A percentile compares a stretch with the other conserved stretches of the same genome.
Evolutionary conservation across 2,113 vertebrate species (phyloP).

Genomic region (Salvelinus namaycush): DNA sequence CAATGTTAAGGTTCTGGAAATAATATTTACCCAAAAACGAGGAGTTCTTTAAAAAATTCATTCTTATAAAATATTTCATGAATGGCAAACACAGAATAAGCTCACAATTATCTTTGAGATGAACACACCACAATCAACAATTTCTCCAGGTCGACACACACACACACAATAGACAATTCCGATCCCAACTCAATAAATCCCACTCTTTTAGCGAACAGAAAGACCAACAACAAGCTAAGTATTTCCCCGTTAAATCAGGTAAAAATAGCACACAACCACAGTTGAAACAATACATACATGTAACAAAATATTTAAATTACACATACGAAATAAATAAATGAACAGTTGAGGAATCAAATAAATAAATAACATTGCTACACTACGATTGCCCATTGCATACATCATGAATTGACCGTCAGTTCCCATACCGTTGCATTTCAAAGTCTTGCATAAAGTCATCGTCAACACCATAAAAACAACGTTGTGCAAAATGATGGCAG

Average conservation of each 20-base stretch:
- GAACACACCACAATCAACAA: conserved; percentile 49
- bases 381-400: conserved; percentile 73
- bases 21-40: conserved; percentile 55
- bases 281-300: conserved; percentile 39
- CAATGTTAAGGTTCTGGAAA: conserved; percentile 6
- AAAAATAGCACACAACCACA: conserved; percentile 59
- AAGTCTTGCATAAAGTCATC: conserved; percentile 77
- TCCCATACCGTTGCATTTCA: conserved; percentile 62
- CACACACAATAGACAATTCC: not conserved
- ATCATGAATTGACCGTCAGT: conserved; percentile 56
- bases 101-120: conserved; percentile 42
- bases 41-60: conserved; percentile 60
- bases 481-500: conserved; percentile 80
- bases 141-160: conserved; percentile 22
- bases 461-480: conserved; percentile 66
- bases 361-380: conserved; percentile 53
- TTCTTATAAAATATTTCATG: conserved; percentile 69
- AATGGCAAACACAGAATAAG: conserved; percentile 60
- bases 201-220: conserved; percentile 45
- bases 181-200: not conserved
- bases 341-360: conserved; percentile 34
- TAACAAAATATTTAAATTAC: conserved; percentile 53
- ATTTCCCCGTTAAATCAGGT: conserved; percentile 51
- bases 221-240: conserved; percentile 43
- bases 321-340: conserved; percentile 50